These are phyloP conservation scores for Branchellion lobata DNA, from an alignment of 2,888 invertebrate genomes.

Conservation along the genomic window DNA sequence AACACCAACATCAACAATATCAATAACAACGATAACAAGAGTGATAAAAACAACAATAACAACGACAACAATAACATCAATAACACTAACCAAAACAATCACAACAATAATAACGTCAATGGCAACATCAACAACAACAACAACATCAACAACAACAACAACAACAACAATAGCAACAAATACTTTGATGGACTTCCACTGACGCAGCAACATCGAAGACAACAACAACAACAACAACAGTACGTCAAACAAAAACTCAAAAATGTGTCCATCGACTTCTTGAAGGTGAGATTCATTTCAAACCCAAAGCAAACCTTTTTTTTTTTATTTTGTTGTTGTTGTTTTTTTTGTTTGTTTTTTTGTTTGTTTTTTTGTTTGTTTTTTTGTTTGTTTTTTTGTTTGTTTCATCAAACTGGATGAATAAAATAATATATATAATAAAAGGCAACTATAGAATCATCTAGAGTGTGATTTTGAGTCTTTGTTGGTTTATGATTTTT, in stretches of 20 bases:
- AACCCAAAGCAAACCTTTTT: no score
- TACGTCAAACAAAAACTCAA: not conserved
- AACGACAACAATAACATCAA: not conserved
- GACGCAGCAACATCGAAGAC: slow-evolving; percentile 6
- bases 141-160: slow-evolving; percentile 18
- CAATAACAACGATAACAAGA: not conserved
- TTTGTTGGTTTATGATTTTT: no score
- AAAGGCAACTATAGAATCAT: no score
- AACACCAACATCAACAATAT: not conserved
- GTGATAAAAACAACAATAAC: not conserved
- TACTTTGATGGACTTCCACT: no score
- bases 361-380: no score
- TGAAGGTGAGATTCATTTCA: slow-evolving; percentile 25
- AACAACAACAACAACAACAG: not conserved
- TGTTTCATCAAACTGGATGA: no score
- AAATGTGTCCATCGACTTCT: slow-evolving; percentile 36
- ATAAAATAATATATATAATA: no score
- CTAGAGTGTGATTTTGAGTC: no score
- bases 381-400: no score
- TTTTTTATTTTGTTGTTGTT: no score
- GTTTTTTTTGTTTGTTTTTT: no score
- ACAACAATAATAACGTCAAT: not conserved
- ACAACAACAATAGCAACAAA: slow-evolving; percentile 11
- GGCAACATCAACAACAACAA: slow-evolving; percentile 18
- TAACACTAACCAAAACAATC: slow-evolving; percentile 4